Percentiles rank a stretch among this genome's conserved stretches.
These are phyloP conservation scores for Sigmodon hispidus DNA, from an alignment of 2,113 vertebrate genomes.

Conservation along the genomic window DNA sequence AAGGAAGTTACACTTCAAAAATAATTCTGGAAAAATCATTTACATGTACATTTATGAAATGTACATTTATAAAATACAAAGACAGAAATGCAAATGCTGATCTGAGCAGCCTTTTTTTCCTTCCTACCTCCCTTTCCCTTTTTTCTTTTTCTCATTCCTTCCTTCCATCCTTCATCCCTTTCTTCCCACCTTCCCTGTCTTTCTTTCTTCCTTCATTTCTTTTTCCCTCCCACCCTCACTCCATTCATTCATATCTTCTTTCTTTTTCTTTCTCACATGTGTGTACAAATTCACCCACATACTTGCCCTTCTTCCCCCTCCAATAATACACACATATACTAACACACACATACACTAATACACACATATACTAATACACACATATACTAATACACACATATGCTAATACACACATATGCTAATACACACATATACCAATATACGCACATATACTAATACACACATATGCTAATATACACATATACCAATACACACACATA, in stretches of 20 bases:
- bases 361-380: neutral
- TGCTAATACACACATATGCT: neutral
- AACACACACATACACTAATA: neutral
- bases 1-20: constrained; percentile 49
- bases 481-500: no score
- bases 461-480: neutral
- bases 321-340: no score
- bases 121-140: no score
- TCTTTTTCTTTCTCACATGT: neutral
- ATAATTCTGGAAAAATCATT: neutral
- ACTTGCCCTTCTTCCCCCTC: no score
- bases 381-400: neutral
- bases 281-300: neutral
- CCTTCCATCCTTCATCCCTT: no score
- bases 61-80: neutral
- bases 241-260: no score
- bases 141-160: no score
- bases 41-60: neutral
- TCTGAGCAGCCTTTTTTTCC: neutral
- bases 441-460: neutral
- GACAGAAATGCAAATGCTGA: neutral
- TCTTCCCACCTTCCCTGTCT: no score
- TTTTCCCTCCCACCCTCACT: neutral
- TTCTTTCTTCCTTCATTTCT: neutral
- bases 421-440: neutral